Conservation (phyloP, 2,113 vertebrate species). For the Talpa occidentalis region DNA sequence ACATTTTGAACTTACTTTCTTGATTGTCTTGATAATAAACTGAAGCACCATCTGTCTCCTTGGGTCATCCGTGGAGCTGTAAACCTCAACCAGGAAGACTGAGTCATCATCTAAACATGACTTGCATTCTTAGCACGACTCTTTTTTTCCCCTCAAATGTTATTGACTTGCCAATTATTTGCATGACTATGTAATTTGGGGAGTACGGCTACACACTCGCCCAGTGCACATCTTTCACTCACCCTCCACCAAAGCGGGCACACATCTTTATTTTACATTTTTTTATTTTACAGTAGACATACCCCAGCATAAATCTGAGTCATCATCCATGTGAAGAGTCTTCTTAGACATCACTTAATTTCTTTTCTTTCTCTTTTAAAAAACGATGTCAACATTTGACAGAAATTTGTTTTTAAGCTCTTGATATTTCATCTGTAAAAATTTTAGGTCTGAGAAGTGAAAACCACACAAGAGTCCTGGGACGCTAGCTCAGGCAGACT, state of each 20-base stretch:
- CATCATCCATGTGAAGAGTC: background rate
- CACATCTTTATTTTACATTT: background rate
- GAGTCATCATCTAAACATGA: background rate
- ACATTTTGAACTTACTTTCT: background rate
- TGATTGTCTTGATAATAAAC: constrained; percentile 4
- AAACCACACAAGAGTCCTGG: background rate
- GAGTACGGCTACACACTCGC: too few species aligned
- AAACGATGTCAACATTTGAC: background rate
- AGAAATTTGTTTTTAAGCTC: constrained; percentile 8
- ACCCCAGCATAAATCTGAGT: background rate
- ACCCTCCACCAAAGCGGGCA: too few species aligned
- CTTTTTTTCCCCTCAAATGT: background rate
- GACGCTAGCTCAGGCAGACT: background rate
- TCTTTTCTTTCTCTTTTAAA: background rate
- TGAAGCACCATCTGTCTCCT: background rate
- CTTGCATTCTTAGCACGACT: background rate
- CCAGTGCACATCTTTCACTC: too few species aligned
- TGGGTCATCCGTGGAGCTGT: background rate
- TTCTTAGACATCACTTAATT: background rate
- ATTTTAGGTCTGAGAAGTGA: background rate
- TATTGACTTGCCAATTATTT: too few species aligned
- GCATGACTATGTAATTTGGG: too few species aligned
- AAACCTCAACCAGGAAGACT: background rate
- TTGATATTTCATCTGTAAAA: constrained; percentile 6
- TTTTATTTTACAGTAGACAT: background rate